phyloP scores from a whole-genome alignment of 2,888 invertebrate species.

The Caenorhabditis panamensis region DNA sequence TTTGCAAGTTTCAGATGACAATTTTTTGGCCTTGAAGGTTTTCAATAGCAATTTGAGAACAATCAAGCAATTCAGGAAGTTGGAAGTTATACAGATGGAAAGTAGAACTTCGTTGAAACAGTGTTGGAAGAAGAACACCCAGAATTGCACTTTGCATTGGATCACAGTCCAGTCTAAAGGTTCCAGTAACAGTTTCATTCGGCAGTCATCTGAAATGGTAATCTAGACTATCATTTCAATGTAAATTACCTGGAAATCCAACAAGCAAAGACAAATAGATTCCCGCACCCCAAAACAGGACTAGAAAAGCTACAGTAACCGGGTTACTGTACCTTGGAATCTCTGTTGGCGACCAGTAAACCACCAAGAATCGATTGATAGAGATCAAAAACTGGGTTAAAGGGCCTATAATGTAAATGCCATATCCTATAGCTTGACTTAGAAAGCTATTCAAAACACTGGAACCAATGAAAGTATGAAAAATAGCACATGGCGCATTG shows the following conservation, averaged over 20 bases:
- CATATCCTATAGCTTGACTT: background rate
- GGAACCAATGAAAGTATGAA: background rate
- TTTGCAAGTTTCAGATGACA: background rate
- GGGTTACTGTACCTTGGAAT: no score
- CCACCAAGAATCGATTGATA: background rate
- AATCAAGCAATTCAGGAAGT: no score
- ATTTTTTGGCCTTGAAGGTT: background rate
- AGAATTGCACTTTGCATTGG: no score
- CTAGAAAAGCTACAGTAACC: background rate
- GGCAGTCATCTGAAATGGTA: no score
- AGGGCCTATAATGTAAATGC: background rate
- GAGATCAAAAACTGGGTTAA: background rate
- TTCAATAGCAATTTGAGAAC: background rate
- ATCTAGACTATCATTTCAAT: no score
- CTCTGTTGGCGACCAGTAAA: background rate
- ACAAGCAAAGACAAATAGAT: background rate
- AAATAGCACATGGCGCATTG: background rate
- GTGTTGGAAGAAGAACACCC: no score
- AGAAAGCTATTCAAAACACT: background rate
- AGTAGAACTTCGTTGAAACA: no score
- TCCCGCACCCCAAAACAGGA: background rate
- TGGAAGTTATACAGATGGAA: no score
- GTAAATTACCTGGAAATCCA: background rate
- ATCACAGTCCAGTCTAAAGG: background rate
- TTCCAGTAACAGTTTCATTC: background rate